Percentiles rank a stretch among this genome's conserved stretches.
Evolutionary conservation across 2,888 invertebrate genomes (phyloP).

Genomic region (Esperia sulphurella): DNA sequence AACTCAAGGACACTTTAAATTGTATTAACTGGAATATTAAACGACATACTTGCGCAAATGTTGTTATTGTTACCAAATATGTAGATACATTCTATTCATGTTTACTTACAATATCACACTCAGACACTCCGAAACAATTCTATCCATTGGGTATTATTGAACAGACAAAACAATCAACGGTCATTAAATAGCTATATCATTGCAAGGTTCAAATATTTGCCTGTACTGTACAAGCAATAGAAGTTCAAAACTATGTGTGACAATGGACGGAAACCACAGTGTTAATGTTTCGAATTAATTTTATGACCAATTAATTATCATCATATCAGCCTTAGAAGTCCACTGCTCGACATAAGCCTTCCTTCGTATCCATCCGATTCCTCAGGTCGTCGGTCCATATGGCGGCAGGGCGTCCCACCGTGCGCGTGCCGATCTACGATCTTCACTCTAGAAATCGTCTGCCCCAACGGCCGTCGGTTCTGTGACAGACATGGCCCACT

Average conservation of each 20-base stretch:
- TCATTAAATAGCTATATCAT: conserved; percentile 3
- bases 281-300: no score
- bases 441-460: no score
- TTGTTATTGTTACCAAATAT: neutral
- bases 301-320: no score
- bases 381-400: no score
- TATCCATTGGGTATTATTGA: conserved; percentile 3
- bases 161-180: conserved; percentile 4
- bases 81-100: neutral
- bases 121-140: conserved; percentile 6
- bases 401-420: no score
- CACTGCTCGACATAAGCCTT: no score
- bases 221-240: conserved; percentile 16
- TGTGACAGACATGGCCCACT: no score
- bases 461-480: no score
- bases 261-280: conserved; percentile 23
- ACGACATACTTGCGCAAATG: neutral
- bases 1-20: no score
- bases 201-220: conserved; percentile 6
- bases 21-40: neutral
- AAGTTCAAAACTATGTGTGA: conserved; percentile 27
- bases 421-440: no score
- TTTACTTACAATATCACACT: neutral
- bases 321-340: no score
- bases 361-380: no score